Evolutionary conservation across 2,113 vertebrate species (phyloP).

Genomic region (Ranitomeya variabilis): DNA sequence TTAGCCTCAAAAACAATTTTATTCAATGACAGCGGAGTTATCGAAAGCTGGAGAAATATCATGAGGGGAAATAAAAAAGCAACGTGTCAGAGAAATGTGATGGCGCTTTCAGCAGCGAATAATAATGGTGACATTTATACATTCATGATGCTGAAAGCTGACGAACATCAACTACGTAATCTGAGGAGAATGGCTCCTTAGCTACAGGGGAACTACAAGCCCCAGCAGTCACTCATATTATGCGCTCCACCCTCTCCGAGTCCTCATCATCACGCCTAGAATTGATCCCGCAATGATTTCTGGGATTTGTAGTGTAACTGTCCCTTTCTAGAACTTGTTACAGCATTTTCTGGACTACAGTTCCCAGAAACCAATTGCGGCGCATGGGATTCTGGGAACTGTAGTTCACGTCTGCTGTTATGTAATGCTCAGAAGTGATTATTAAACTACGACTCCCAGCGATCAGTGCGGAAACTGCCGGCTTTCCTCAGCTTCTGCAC

Average conservation of each 20-base stretch:
- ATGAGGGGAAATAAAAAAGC: no score
- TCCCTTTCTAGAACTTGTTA: background rate
- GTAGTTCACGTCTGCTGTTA: background rate
- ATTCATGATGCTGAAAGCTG: no score
- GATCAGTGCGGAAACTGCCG: background rate
- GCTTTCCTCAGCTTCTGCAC: background rate
- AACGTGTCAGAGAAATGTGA: no score
- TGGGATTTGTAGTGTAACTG: background rate
- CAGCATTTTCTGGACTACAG: background rate
- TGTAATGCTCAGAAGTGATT: background rate
- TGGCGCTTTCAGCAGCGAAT: no score
- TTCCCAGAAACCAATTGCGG: background rate
- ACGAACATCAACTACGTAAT: no score
- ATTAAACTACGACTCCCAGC: background rate
- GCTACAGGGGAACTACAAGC: background rate
- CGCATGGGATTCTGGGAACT: background rate
- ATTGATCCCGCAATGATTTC: background rate
- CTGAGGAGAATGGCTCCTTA: background rate
- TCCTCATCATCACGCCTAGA: background rate
- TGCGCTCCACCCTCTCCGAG: background rate
- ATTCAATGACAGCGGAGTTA: background rate
- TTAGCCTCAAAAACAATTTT: background rate
- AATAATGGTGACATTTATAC: no score
- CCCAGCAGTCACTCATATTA: background rate
- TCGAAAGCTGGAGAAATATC: background rate